Conservation (phyloP, 1,140 invertebrate genomes). For the Lasioglossum baleicum region DNA sequence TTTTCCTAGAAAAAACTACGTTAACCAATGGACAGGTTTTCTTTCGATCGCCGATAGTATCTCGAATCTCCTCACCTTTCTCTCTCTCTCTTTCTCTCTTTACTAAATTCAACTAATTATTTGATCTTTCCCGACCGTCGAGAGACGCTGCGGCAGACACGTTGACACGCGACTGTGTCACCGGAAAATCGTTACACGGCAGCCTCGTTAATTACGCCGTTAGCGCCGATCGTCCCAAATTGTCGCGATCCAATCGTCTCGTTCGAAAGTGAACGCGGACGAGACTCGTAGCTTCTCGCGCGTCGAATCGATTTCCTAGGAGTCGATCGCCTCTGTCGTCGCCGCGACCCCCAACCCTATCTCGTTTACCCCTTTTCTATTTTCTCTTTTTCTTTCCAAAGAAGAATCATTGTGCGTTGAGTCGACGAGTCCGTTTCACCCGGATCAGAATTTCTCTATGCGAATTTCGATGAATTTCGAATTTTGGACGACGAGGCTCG, state of each 20-base stretch:
- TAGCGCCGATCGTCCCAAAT: constrained; percentile 47
- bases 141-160: constrained; percentile 38
- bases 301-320: constrained; percentile 1
- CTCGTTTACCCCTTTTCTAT: too few relatives aligned
- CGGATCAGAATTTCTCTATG: too few relatives aligned
- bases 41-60: background rate
- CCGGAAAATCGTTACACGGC: constrained; percentile 47
- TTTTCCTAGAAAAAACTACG: constrained; percentile 16
- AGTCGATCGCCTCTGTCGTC: constrained; percentile 4
- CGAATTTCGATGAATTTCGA: background rate
- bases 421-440: background rate
- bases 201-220: constrained; percentile 54
- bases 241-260: constrained; percentile 46
- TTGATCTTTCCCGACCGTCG: background rate
- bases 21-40: constrained; percentile 19
- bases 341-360: too few relatives aligned
- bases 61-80: constrained; percentile 29
- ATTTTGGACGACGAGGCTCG: background rate
- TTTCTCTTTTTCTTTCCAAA: background rate
- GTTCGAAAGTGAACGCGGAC: constrained; percentile 13
- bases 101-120: too few relatives aligned
- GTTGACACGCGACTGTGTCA: constrained; percentile 48
- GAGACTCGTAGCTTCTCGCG: constrained; percentile 21
- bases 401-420: constrained; percentile 11
- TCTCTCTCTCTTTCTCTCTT: background rate